Evolutionary conservation across 2,113 vertebrate genomes (phyloP), one percentile per base, ranked within the genome.

Genomic region (Geococcyx californianus): DNA sequence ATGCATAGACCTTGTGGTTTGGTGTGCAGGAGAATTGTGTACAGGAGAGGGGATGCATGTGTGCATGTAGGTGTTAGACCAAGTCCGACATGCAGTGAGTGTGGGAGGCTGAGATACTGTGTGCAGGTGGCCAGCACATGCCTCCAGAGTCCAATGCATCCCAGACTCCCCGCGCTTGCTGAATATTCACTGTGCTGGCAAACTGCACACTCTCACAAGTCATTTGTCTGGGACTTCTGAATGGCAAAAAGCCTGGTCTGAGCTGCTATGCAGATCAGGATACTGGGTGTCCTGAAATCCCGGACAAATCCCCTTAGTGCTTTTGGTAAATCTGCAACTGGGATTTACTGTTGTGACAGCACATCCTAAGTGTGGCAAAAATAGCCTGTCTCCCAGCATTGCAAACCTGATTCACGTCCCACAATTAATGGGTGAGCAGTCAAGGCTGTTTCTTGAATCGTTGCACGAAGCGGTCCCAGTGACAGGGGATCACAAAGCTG

Each of bases 321-420:
- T 91, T 95, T 79, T 40, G 49, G 80, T 95, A 91, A 95, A 94
- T 95, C 91, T 92, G 91, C 91, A 84, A 0, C 90, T 74, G 90
- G 95, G 96, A 94, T 95, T 97, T 96, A 74, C 86, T 15, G 3
- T 72, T 89, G 89, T 91, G 93, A 95, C 94, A 94, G 94, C 76
- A 82, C 66, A 92, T 75, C 80, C 56, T 62, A 78, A 93, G 80
- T 26, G 23, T 47, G 44, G 93, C 95, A 96, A 97, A 96, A 96
- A 95, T 95, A 97, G 84, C 93, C 66, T 55, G 89, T 89, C 84
- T 93, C 60, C 55, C 84, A 70, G 87, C 80, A 40, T 31, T 40
- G 81, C 66, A 58, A 78, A 84, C 86, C 93, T 78, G 89, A 83
- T 93, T 93, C 4, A 58, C 13, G 8, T 55, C 91, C 91, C 93